phyloP scores from a whole-genome alignment of 2,113 vertebrate genomes.

The Brachypodius melanocephalos region DNA sequence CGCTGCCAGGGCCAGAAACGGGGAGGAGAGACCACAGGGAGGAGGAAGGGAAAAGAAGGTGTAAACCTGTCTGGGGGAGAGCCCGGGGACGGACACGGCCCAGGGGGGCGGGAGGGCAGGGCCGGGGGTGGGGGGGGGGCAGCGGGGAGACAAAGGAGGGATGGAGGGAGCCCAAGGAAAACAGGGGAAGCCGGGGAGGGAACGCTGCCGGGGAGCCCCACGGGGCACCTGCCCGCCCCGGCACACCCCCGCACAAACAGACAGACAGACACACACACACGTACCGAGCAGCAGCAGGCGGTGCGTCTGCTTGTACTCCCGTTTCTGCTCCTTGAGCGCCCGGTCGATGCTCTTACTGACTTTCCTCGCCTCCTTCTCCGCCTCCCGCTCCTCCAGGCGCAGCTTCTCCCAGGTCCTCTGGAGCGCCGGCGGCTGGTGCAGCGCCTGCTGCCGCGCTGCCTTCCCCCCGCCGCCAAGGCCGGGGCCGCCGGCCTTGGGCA shows the following conservation, averaged over 20 bases:
- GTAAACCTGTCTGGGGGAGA: neutral
- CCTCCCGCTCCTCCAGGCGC: conserved; percentile 89
- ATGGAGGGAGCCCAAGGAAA: neutral
- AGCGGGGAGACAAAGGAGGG: conserved; percentile 8
- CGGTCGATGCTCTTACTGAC: conserved; percentile 91
- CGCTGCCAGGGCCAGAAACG: neutral
- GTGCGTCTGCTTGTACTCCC: conserved; percentile 92
- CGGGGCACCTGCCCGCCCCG: conserved; percentile 27
- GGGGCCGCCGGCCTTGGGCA: conserved; percentile 40
- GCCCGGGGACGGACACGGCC: neutral
- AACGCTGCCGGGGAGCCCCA: neutral
- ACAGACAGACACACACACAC: conserved; percentile 6
- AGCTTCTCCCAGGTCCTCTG: conserved; percentile 84
- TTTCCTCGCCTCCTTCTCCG: conserved; percentile 89
- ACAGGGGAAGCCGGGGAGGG: neutral
- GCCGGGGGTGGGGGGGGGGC: neutral
- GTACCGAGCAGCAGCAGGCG: conserved; percentile 91
- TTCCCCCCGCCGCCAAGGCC: conserved; percentile 53
- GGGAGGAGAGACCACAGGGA: neutral
- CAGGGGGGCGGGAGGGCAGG: neutral
- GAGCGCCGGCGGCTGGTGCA: conserved; percentile 75
- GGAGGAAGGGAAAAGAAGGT: neutral
- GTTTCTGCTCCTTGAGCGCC: conserved; percentile 87
- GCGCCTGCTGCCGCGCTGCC: conserved; percentile 41
- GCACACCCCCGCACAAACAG: neutral